Conservation (phyloP, 2,113 vertebrate species). For the Zingel zingel region DNA sequence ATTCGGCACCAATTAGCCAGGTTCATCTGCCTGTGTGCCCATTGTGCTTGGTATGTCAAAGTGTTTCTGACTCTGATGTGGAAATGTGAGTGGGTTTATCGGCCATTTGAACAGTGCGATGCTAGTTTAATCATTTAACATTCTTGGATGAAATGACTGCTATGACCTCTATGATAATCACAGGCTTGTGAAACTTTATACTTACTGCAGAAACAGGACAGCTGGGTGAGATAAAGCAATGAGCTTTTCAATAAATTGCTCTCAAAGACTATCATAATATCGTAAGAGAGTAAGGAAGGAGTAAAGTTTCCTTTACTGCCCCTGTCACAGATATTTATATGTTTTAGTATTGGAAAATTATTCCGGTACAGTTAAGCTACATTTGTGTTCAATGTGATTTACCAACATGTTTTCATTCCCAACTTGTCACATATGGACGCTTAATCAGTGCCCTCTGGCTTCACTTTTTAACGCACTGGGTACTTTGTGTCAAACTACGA, state of each 20-base stretch:
- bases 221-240: neutral
- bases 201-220: neutral
- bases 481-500: no score
- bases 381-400: neutral
- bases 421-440: no score
- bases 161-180: conserved; percentile 28
- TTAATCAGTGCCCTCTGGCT: no score
- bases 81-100: conserved; percentile 25
- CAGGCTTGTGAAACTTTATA: conserved; percentile 33
- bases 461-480: no score
- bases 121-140: conserved; percentile 6
- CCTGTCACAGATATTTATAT: neutral
- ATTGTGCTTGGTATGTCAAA: conserved; percentile 6
- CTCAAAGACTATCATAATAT: neutral
- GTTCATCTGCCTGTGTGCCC: conserved; percentile 21
- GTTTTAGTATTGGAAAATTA: neutral
- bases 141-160: neutral
- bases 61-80: conserved; percentile 10
- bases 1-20: conserved; percentile 22
- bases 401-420: neutral
- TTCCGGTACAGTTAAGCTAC: neutral
- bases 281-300: neutral
- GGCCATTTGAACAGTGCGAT: neutral
- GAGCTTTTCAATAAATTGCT: conserved; percentile 19
- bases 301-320: neutral